phyloP scores from a whole-genome alignment of 2,888 invertebrate species.

The Pammene aurita region DNA sequence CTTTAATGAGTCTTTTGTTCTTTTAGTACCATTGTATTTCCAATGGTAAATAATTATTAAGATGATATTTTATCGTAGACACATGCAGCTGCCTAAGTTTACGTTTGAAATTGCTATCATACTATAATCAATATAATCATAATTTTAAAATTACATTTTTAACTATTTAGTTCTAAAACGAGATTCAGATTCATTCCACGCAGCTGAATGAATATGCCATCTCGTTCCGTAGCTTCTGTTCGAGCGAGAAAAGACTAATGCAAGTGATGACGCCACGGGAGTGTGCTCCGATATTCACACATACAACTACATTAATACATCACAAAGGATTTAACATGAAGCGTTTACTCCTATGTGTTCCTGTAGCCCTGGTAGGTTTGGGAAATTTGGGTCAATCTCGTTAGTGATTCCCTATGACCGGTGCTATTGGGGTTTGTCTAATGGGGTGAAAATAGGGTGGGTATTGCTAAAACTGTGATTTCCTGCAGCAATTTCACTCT shows the following conservation, averaged over 20 bases:
- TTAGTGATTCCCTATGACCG: slow-evolving; percentile 29
- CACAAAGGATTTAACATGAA: slow-evolving; percentile 14
- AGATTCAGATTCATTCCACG: slow-evolving; percentile 6
- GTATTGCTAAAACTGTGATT: slow-evolving; percentile 25
- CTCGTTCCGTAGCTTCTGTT: slow-evolving; percentile 46
- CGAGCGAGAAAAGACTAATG: slow-evolving; percentile 51
- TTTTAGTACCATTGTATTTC: background rate
- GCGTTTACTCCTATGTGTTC: slow-evolving; percentile 7
- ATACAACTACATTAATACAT: slow-evolving; percentile 16
- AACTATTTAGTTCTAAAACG: background rate
- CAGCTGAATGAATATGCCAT: slow-evolving; percentile 59
- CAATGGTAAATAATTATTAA: background rate
- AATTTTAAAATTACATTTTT: background rate
- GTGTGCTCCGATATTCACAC: slow-evolving; percentile 49
- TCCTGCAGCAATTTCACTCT: background rate
- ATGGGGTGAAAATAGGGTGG: slow-evolving; percentile 24
- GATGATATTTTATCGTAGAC: background rate
- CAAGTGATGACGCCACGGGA: slow-evolving; percentile 62
- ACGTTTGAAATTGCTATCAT: background rate
- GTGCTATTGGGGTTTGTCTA: slow-evolving; percentile 16
- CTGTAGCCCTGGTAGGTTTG: slow-evolving; percentile 14
- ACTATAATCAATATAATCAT: background rate
- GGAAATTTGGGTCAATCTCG: slow-evolving; percentile 28
- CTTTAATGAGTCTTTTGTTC: slow-evolving; percentile 1
- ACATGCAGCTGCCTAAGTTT: background rate